Evolutionary conservation across 2,113 vertebrate species (phyloP), one percentile per base, ranked within the genome.

Genomic region (Melanostigma gelatinosum): DNA sequence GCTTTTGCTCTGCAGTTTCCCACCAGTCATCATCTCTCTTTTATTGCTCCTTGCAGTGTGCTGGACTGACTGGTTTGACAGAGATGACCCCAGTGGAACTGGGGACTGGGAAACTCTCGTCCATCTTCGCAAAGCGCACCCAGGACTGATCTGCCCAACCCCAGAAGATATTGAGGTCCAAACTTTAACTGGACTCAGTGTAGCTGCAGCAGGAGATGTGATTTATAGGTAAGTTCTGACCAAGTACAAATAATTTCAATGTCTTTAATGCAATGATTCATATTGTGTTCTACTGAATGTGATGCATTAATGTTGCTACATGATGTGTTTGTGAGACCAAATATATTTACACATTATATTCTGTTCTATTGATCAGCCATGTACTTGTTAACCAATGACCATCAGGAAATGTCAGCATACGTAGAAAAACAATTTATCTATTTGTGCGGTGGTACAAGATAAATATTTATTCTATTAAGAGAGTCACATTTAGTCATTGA

Each of bases 31-130:
- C 4, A 4, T 24, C 8, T 55, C n/a, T 72, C 9, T 22, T 57
- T 15, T 34, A 3, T 54, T 50, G 2, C 40, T 42, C 1, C 2
- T 18, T 57, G 29, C 50, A 89, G 88, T 84, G 42, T 92, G 91
- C 44, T 92, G 86, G 87, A 90, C 85, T 4, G 27, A 10, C 1
- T 93, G 91, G 87, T 91, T 55, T 50, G 48, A 90, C 85, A n/a
- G 57, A 9, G 84, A 90, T 27, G 0, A 80, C 24, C 78, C 87
- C 29, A 6, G 20, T 55, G 73, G 67, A n/a, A 48, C 42, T 3
- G 85, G 84, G 4, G 89, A 90, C 81, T 90, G 66, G 79, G 85
- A 92, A 54, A 0, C 1, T 42, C 22, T 86, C 46, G 60, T 0
- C 0, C 0, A 4, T 6, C 55, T 86, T 55, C 50, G 2, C 8